Percentiles rank a stretch among this genome's conserved stretches.
Evolutionary conservation across 2,113 vertebrate genomes (phyloP).

Genomic region (Microtus pennsylvanicus): DNA sequence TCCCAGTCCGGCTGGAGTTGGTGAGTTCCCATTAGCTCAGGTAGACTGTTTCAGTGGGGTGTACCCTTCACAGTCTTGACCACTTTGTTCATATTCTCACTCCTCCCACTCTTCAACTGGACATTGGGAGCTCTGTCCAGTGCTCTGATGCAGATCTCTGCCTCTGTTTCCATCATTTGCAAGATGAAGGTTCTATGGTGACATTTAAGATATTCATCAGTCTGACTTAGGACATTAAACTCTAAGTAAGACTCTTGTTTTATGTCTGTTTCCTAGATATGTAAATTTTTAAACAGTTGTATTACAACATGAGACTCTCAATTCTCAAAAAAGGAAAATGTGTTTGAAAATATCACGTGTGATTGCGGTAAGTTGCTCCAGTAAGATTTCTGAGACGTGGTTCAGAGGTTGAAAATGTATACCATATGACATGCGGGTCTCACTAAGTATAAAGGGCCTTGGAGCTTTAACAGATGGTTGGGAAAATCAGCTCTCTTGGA

Average conservation of each 20-base stretch:
- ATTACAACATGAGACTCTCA: slow-evolving; percentile 19
- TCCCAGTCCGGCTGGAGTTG: too few relatives aligned
- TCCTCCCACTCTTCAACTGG: too few relatives aligned
- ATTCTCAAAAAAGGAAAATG: slow-evolving; percentile 65
- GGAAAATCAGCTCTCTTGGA: slow-evolving; percentile 57
- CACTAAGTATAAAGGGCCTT: background rate
- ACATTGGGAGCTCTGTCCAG: too few relatives aligned
- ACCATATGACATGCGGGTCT: background rate
- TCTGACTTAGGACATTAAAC: background rate
- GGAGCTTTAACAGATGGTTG: slow-evolving; percentile 61
- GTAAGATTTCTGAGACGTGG: slow-evolving; percentile 54
- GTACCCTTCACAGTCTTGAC: too few relatives aligned
- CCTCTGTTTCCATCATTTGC: too few relatives aligned
- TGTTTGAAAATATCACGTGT: slow-evolving; percentile 66
- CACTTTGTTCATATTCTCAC: too few relatives aligned
- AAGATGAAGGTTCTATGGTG: too few relatives aligned
- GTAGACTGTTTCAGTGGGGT: too few relatives aligned
- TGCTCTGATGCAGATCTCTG: too few relatives aligned
- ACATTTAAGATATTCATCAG: too few relatives aligned
- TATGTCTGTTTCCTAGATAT: background rate
- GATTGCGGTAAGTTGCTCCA: slow-evolving; percentile 72
- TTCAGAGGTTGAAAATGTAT: slow-evolving; percentile 15
- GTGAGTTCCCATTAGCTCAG: too few relatives aligned
- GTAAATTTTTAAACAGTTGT: slow-evolving; percentile 38
- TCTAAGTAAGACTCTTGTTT: background rate